Evolutionary conservation across 2,888 invertebrate species (phyloP), one percentile per base, ranked within the genome.

Genomic region (Cepaea hortensis): DNA sequence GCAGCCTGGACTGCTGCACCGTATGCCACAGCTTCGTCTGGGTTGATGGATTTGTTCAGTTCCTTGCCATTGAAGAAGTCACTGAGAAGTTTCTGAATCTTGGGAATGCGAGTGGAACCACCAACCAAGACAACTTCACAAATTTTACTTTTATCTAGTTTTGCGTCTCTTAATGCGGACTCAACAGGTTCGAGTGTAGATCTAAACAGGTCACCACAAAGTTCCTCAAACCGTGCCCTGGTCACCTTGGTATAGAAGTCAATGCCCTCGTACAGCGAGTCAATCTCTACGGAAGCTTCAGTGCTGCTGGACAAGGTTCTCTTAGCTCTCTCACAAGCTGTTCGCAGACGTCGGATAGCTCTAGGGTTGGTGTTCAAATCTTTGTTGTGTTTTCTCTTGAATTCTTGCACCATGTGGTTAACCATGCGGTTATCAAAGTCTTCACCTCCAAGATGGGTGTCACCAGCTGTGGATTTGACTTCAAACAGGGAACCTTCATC

Each of bases 21-120:
- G 79, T 91, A 98, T 5, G 99, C 99, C 18, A 99, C 98, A 92
- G 98, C 99, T 95, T 99, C 98, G 95, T 99, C 98, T 20, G 98
- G 98, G 95, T 99, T 98, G 95, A 99, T 98, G 65, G 96, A 97
- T n/a, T 77, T 77, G 13, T 77, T 77, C 55, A 77, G 77, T 77
- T 77, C 77, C 55, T 77, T 77, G n/a, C 77, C 77, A 55, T 61
- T 61, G 61, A 77, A 77, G 77, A 77, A 77, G 9, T 77, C 77
- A n/a, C 55, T 61, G 13, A 77, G 77, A 55, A 77, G 77, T 20
- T 77, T 77, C n/a, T 77, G 77, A n/a, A 77, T 77, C 77, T 77
- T 77, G 77, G 77, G 77, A 61, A 77, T 77, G 55, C 77, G 77
- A 55, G 77, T 77, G 6, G 98, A 98, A 84, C 98, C 98, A 91